A percentile compares a stretch with the other conserved stretches of the same genome.
phyloP scores from a whole-genome alignment of 30 jellyfish, hydroid and myxozoan species.

The Nemopilema nomurai region DNA sequence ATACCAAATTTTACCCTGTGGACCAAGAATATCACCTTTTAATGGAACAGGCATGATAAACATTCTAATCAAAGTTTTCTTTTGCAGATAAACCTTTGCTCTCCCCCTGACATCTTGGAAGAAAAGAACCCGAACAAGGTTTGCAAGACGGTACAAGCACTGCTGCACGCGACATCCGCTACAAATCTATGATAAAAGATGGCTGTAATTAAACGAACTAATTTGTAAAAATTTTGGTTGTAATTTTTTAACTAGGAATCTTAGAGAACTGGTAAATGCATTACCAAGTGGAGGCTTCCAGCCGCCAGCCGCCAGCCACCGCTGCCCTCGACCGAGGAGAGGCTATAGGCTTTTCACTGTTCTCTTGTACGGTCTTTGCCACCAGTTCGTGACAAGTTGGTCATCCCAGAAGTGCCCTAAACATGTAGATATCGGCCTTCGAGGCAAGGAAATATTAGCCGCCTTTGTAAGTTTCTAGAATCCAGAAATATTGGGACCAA shows the following conservation, averaged over 20 bases:
- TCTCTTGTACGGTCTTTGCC: too few species aligned
- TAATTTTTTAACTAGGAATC: constrained; percentile 14
- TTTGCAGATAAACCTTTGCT: constrained; percentile 70
- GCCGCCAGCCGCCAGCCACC: not conserved
- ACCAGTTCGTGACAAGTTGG: too few species aligned
- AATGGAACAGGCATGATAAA: too few species aligned
- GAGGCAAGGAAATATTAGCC: too few species aligned
- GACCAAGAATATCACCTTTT: too few species aligned
- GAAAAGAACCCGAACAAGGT: constrained; percentile 84
- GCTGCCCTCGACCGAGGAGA: not conserved
- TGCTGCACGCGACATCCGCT: constrained; percentile 61
- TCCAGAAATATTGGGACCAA: too few species aligned
- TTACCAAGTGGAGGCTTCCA: not conserved
- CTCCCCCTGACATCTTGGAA: constrained; percentile 80
- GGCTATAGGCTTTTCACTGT: too few species aligned
- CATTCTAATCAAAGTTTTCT: not conserved
- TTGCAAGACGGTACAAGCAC: constrained; percentile 86
- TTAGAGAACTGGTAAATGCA: not conserved
- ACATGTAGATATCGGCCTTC: too few species aligned
- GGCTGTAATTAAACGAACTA: not conserved
- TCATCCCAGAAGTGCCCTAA: too few species aligned
- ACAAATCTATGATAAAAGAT: constrained; percentile 21
- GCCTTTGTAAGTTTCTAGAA: too few species aligned
- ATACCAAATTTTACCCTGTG: too few species aligned
- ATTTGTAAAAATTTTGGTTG: constrained; percentile 22